Percentiles rank a stretch among this genome's conserved stretches.
Evolutionary conservation across 2,113 vertebrate genomes (phyloP).

Genomic region (Triplophysa rosa): DNA sequence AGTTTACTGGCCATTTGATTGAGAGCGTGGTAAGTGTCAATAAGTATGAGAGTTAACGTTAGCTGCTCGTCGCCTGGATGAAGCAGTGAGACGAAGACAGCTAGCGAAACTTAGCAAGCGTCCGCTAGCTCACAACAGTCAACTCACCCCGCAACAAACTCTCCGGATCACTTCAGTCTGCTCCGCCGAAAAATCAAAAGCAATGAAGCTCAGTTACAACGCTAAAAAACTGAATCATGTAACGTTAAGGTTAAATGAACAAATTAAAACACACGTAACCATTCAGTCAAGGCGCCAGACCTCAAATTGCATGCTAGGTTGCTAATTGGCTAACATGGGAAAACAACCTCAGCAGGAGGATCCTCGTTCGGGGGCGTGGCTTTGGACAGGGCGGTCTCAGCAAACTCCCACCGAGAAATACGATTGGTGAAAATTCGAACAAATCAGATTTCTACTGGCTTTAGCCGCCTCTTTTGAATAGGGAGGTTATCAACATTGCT

Average conservation of each 20-base stretch:
- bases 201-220: background rate
- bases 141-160: constrained; percentile 53
- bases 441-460: constrained; percentile 15
- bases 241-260: background rate
- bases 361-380: background rate
- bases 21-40: background rate
- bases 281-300: constrained; percentile 37
- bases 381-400: background rate
- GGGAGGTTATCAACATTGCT: background rate
- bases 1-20: background rate
- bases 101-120: background rate
- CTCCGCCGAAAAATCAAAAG: background rate
- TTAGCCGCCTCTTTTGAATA: constrained; percentile 4
- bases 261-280: constrained; percentile 38
- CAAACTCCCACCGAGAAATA: background rate
- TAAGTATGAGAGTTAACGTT: constrained; percentile 18
- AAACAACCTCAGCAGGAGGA: constrained; percentile 51
- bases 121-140: constrained; percentile 36
- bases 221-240: background rate
- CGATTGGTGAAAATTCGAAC: constrained; percentile 34
- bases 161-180: constrained; percentile 39
- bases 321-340: constrained; percentile 54
- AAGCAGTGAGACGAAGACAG: constrained; percentile 7
- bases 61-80: constrained; percentile 4
- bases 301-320: constrained; percentile 45